Evolutionary conservation across 2,888 invertebrate genomes (phyloP), one percentile per base, ranked within the genome.

Genomic region (Brachynemurus nebulosus): DNA sequence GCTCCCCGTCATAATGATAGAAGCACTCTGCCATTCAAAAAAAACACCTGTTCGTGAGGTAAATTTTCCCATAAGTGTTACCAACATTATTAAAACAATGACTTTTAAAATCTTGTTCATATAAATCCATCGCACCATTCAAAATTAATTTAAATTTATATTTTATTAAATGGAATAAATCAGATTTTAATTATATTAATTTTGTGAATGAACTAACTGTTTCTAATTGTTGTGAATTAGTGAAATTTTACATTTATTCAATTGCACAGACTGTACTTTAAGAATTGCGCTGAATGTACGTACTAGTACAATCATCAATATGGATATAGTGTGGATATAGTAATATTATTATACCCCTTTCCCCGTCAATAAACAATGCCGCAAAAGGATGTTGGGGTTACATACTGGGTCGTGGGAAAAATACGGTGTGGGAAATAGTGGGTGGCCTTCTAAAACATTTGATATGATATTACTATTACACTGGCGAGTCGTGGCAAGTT

Each of bases 391-490:
- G 78, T 78, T 67, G 74, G 77, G 77, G 78, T 78, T 78, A 78
- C 70, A 71, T 44, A 72, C 71, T 70, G 74, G 78, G 79, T 78
- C 79, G 80, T 80, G 79, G 78, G 80, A 75, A 80, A 80, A 78
- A 70, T 67, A 73, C 75, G 76, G 76, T 79, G 80, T 80, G 80
- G 78, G 80, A 80, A 80, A 78, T 76, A 79, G 79, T 78, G 78
- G 79, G 79, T 78, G 77, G 71, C 69, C 70, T 66, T 64, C 74
- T 74, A 67, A 70, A 71, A 71, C 71, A 72, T 72, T 69, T 71
- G 70, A 61, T 59, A 57, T 56, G 48, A 48, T 47, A 19, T 34
- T 34, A 20, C 18, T 19, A 17, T 37, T 14, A 30, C 14, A 14
- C n/a, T 30, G 30, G n/a, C n/a, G 30, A 30, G 14, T 30, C 30